Evolutionary conservation across 2,888 invertebrate genomes (phyloP), one percentile per base, ranked within the genome.

Genomic region (Lissocephala sabroskyi): DNA sequence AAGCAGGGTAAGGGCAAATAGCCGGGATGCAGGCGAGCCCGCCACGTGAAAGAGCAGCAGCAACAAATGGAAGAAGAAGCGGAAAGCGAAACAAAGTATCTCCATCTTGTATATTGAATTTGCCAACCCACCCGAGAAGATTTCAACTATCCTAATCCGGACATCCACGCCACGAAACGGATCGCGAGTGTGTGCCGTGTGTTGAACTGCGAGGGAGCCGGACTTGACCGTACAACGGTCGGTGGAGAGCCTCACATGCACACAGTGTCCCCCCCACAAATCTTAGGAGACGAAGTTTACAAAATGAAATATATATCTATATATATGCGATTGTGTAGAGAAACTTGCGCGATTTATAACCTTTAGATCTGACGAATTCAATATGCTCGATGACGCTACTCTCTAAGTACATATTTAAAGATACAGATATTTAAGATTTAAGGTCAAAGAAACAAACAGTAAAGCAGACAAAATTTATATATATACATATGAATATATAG

Each of bases 361-460:
- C 65, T 59, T 52, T 56, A 58, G 59, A 49, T 61, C 65, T 65
- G 79, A 79, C 79, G 65, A 79, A 78, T 80, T 80, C 80, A 79
- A 79, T 79, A 78, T 80, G 76, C 79, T 80, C 66, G 79, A 79
- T 75, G 78, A 79, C 79, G 79, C 65, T 70, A 73, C 71, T 71
- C 71, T 73, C 75, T 75, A 73, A 74, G 71, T 73, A 75, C 62
- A 64, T 58, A 66, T 50, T 59, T 23, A 23, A 23, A 23, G 3
- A 23, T 73, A 75, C 59, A 64, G 56, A 66, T 50, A 61, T 30
- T 48, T 67, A 71, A 52, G 41, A 53, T 53, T 56, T 68, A 70
- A 70, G 63, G 64, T 58, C 51, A 71, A 63, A 62, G 62, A 54
- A 57, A 49, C 56, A 59, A 47, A 13, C 17, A 56, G 5, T n/a